Conservation (phyloP, 2,113 vertebrate genomes). For the Muntiacus reevesi region DNA sequence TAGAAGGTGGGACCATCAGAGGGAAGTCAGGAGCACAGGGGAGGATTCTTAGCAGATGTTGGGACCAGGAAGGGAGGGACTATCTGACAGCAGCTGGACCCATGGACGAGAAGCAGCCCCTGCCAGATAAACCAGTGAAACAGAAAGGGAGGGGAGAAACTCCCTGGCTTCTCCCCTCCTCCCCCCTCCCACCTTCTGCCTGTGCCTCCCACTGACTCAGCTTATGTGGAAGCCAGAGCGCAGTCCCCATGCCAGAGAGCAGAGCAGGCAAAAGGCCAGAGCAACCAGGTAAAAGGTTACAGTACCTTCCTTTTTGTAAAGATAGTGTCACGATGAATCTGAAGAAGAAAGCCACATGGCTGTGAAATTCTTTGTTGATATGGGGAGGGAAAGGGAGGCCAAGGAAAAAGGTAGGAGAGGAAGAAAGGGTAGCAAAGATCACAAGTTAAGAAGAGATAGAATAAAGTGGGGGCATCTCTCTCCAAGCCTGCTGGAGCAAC, state of each 20-base stretch:
- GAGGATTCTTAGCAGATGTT: background rate
- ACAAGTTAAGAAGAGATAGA: background rate
- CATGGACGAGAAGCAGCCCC: background rate
- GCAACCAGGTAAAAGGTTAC: background rate
- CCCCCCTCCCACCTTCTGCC: no score
- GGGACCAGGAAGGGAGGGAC: background rate
- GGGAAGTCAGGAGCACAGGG: background rate
- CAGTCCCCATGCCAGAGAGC: background rate
- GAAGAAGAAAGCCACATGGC: background rate
- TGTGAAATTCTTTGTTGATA: background rate
- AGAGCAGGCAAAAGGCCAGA: background rate
- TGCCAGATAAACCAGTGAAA: background rate
- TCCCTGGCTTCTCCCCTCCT: background rate
- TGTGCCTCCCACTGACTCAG: background rate
- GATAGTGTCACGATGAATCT: background rate
- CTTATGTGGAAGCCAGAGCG: background rate
- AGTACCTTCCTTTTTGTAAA: background rate
- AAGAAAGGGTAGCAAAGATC: background rate
- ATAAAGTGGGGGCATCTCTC: background rate
- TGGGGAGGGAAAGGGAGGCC: background rate
- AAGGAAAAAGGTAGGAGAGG: background rate
- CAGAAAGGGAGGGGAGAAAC: background rate
- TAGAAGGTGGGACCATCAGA: background rate
- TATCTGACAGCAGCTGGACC: background rate
- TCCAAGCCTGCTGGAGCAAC: background rate